Percentiles rank a stretch among this genome's conserved stretches.
Conservation (phyloP, 2,113 vertebrate species). For the Craseonycteris thonglongyai region DNA sequence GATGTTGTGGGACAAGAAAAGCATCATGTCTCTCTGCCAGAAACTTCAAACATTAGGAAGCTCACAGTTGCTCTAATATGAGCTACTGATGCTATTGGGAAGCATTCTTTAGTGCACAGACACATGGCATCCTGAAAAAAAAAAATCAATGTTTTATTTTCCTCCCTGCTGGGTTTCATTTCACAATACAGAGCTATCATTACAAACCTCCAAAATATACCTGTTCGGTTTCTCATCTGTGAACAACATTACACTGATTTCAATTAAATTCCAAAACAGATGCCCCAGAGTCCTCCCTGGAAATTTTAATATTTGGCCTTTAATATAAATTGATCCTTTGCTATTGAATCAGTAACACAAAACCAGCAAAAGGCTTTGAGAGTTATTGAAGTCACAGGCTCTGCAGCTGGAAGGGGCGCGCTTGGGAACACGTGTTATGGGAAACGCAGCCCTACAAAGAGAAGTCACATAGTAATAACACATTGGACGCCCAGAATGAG, state of each 20-base stretch:
- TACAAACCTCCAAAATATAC: slow-evolving; percentile 42
- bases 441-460: background rate
- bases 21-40: slow-evolving; percentile 50
- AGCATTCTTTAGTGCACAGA: slow-evolving; percentile 61
- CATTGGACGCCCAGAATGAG: background rate
- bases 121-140: slow-evolving; percentile 49
- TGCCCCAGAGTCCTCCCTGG: slow-evolving; percentile 24
- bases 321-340: slow-evolving; percentile 58
- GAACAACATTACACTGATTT: slow-evolving; percentile 64
- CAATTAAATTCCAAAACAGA: slow-evolving; percentile 54
- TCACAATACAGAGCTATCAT: slow-evolving; percentile 63
- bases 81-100: slow-evolving; percentile 53
- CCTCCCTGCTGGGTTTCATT: slow-evolving; percentile 72
- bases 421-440: background rate
- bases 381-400: slow-evolving; percentile 48
- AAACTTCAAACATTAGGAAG: slow-evolving; percentile 55
- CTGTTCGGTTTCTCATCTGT: slow-evolving; percentile 59
- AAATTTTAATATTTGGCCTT: slow-evolving; percentile 64
- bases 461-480: background rate
- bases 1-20: slow-evolving; percentile 41
- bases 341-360: slow-evolving; percentile 35
- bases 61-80: slow-evolving; percentile 62
- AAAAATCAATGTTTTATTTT: slow-evolving; percentile 61
- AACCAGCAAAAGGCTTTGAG: slow-evolving; percentile 49
- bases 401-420: background rate